Percentiles rank a stretch among this genome's conserved stretches.
Evolutionary conservation across 2,888 invertebrate species (phyloP).

Genomic region (Chloromyia formosa): DNA sequence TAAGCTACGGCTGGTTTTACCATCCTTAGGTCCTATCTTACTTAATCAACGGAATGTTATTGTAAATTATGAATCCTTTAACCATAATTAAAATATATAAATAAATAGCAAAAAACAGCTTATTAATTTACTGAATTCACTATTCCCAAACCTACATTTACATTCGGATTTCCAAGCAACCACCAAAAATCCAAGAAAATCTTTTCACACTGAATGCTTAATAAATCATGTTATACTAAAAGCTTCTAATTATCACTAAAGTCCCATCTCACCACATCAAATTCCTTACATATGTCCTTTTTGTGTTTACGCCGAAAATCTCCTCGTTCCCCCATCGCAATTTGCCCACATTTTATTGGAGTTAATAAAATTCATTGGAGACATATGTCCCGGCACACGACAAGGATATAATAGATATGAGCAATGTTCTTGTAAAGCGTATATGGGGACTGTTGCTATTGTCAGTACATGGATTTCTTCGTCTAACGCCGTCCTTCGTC

Average conservation of each 20-base stretch:
- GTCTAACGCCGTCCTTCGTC: too few relatives aligned
- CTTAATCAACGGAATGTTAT: too few relatives aligned
- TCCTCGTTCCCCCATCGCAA: background rate
- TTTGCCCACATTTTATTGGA: slow-evolving; percentile 15
- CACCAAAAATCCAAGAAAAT: slow-evolving; percentile 33
- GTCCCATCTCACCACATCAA: slow-evolving; percentile 11
- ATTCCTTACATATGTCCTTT: slow-evolving; percentile 28
- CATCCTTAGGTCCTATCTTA: too few relatives aligned
- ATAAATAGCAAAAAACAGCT: too few relatives aligned
- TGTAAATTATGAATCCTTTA: too few relatives aligned
- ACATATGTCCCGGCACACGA: slow-evolving; percentile 27
- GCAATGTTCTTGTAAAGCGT: background rate
- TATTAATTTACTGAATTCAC: too few relatives aligned
- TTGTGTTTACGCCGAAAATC: slow-evolving; percentile 1
- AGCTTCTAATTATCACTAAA: slow-evolving; percentile 33
- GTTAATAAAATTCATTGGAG: slow-evolving; percentile 40
- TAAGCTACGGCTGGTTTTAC: too few relatives aligned
- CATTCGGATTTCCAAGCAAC: too few relatives aligned
- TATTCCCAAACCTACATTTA: too few relatives aligned
- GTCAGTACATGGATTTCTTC: too few relatives aligned
- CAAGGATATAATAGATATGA: slow-evolving; percentile 14
- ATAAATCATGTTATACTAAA: slow-evolving; percentile 34
- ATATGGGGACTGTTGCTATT: slow-evolving; percentile 6
- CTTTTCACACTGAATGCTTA: slow-evolving; percentile 2
- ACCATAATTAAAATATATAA: too few relatives aligned